Base-by-base conservation (phyloP, 2,113 vertebrate species). In the Protobothrops flavoviridis region DNA sequence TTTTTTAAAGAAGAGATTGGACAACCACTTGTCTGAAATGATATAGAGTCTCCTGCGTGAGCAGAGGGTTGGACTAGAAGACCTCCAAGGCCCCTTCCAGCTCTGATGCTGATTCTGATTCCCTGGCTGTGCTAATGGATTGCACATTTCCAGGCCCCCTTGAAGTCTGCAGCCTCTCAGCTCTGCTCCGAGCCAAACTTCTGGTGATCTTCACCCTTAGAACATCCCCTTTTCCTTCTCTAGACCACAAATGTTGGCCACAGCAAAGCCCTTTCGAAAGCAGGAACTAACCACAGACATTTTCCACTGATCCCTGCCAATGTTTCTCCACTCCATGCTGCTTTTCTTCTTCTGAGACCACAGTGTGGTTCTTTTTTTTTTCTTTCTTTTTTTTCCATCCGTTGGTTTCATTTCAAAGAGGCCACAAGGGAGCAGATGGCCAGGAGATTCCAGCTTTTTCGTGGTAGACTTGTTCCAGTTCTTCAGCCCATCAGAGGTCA, bases 261-360 rank as follows among this genome's bases (percentile, higher is more conserved):
- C 56, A 43, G 33, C 3, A 1, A 0, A 1, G n/a, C 90, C 90
- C 93, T 92, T 64, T 23, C 43, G 48, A 93, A 59, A 17, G 39
- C 26, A 23, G 2, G 23, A 9, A 94, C 92, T 48, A 87, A 88
- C 94, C 95, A 93, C 74, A 24, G 94, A 93, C 93, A 93, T 95
- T 96, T 94, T 95, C 95, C 93, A 94, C 95, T 94, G 57, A 89
- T 96, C 95, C 94, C 12, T 39, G 52, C 88, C 8, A 50, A 55
- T 81, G 29, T 88, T 90, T 94, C 94, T 94, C 93, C 93, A 9
- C n/a, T 74, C 1, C 85, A 4, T 13, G 12, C 85, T 29, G 15
- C 85, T 21, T 48, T 69, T 45, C 11, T 69, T 33, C n/a, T 88
- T 93, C 17, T 69, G 89, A 90, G 2, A 3, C 81, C 89, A 92